Evolutionary conservation across 92 coral and sea anemone genomes (phyloP), one percentile per base, ranked within the genome.

Genomic region (Montipora capitata): DNA sequence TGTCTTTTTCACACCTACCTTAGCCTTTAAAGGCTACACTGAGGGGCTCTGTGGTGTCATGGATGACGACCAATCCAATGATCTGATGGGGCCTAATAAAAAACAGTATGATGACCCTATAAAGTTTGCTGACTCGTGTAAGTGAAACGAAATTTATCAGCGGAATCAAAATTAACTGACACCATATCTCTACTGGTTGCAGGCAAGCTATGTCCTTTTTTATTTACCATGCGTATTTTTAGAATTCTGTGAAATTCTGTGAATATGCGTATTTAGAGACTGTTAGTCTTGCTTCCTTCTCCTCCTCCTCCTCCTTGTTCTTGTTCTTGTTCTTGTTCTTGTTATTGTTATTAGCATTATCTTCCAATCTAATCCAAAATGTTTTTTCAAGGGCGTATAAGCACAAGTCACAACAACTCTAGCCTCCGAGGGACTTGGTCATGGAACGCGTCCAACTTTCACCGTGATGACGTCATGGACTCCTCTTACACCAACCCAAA

Each of bases 11-110:
- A 89, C 95, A 40, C 94, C 93, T 11, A 89, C 89, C 45, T 88
- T 75, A 10, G 81, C 88, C 1, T 92, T 94, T 72, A 73, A 83
- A 17, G 91, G 95, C 39, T 83, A 75, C 38, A 94, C 97, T 2
- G 88, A 89, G 74, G 97, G 97, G 7, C 83, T 94, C 41, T 94
- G 97, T 61, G 97, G 97, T 27, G 64, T 89, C 12, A 94, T 92
- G 97, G 97, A 94, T 75, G 84, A 94, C 40, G 90, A 94, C 10
- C 82, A 89, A 4, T 84, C 92, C 48, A 92, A 94, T 72, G 97
- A 94, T 67, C 15, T 94, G 48, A 74, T 27, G 63, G 97, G 97
- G 74, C 90, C 97, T 0, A 40, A 41, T 69, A 95, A 90, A 82
- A 85, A 89, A 20, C 83, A 56, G 16, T 94, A 76, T 86, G 74